Base-by-base conservation (phyloP, 2,797 vertebrate species). In the Pachyuromys duprasi region DNA sequence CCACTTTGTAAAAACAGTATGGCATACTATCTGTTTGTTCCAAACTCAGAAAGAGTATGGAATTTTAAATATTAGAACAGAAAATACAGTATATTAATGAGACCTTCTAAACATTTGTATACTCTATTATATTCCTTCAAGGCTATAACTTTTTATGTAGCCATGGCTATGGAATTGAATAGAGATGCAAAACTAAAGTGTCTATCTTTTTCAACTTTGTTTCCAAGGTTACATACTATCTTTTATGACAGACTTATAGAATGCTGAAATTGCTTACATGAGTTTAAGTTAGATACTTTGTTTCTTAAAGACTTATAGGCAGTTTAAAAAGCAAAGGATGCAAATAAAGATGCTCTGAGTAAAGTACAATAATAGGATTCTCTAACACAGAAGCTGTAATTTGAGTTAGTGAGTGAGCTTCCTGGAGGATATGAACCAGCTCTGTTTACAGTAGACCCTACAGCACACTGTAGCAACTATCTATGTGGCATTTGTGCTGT, bases 191-290 rank as follows among this genome's bases (percentile, higher is more conserved):
- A 83, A 87, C 53, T 75, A 67, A 75, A 15, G 53, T 62, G 49
- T 78, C 28, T 90, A 42, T 82, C 8, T 86, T 94, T 89, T 83
- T 97, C 72, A 81, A 69, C 45, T 14, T 22, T 95, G 93, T 76
- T 86, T 87, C 65, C 92, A 86, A 36, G 65, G 8, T 33, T 96
- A 95, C 83, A 42, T 63, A 8, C 0, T 95, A 6, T 62, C 83
- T 96, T 95, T 95, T 60, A 39, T 65, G 82, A 86, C 93, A 78
- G 88, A 97, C 33, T 60, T 70, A 13, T 60, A 84, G 83, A 94
- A 82, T 94, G 31, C 75, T 96, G 33, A 57, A 96, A 97, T 95
- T 42, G 12, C 17, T 97, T 87, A 88, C 13, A 11, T 60, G 36
- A 91, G 92, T 91, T 89, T 22, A 72, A 75, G 39, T 79, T 24